A percentile compares a stretch with the other conserved stretches of the same genome.
These are phyloP conservation scores for Lobophora halterata DNA, from an alignment of 2,888 invertebrate genomes.

Conservation along the genomic window DNA sequence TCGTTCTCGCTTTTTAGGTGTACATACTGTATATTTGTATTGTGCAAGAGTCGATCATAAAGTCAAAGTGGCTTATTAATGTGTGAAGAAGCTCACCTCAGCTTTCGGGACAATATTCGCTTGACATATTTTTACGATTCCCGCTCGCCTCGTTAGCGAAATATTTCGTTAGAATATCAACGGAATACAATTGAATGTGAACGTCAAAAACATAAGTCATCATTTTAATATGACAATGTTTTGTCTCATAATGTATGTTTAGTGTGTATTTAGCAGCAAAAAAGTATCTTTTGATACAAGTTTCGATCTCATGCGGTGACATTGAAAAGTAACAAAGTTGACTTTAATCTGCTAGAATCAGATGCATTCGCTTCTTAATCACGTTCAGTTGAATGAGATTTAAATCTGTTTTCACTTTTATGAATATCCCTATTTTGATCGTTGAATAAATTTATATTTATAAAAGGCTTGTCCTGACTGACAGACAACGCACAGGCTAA, in stretches of 20 bases:
- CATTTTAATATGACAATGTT: slow-evolving; percentile 59
- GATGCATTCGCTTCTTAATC: slow-evolving; percentile 67
- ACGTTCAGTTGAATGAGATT: slow-evolving; percentile 73
- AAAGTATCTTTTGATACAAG: slow-evolving; percentile 38
- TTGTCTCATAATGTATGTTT: slow-evolving; percentile 39
- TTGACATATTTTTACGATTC: slow-evolving; percentile 58
- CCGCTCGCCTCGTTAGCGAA: slow-evolving; percentile 66
- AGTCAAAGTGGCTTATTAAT: slow-evolving; percentile 76
- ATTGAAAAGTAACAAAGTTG: slow-evolving; percentile 55
- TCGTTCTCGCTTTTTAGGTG: too few species aligned
- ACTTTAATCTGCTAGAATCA: slow-evolving; percentile 69
- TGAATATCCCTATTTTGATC: slow-evolving; percentile 59
- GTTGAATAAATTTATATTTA: slow-evolving; percentile 73
- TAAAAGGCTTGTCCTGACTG: too few species aligned
- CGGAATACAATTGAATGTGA: slow-evolving; percentile 78
- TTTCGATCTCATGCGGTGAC: slow-evolving; percentile 28
- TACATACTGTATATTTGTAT: too few species aligned
- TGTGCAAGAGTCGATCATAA: too few species aligned
- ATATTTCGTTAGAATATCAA: slow-evolving; percentile 63
- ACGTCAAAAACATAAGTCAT: slow-evolving; percentile 69
- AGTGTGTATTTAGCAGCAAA: slow-evolving; percentile 48
- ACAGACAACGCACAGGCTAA: too few species aligned
- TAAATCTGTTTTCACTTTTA: slow-evolving; percentile 67
- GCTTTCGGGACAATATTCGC: slow-evolving; percentile 44
- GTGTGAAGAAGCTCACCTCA: slow-evolving; percentile 77